Percentiles rank a stretch among this genome's conserved stretches.
These are phyloP conservation scores for Junonia oenone DNA, from an alignment of 2,888 invertebrate genomes.

Conservation along the genomic window DNA sequence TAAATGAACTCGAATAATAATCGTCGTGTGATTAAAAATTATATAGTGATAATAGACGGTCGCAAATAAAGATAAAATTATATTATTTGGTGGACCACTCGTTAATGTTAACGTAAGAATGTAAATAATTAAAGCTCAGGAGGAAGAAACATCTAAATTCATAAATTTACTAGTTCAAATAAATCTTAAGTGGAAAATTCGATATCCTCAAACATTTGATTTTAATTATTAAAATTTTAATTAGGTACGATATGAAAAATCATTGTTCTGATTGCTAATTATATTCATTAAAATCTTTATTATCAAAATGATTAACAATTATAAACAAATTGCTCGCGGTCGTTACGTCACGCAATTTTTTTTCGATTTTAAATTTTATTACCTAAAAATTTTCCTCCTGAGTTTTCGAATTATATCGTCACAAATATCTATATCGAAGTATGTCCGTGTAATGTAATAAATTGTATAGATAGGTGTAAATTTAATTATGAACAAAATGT, in stretches of 20 bases:
- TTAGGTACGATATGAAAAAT: no score
- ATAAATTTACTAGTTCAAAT: no score
- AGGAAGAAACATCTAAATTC: no score
- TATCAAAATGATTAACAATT: no score
- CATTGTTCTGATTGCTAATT: no score
- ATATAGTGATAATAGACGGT: constrained; percentile 9
- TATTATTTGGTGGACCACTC: constrained; percentile 16
- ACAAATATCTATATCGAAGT: constrained; percentile 13
- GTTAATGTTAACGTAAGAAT: not conserved
- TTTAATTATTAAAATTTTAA: no score
- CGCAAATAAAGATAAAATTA: constrained; percentile 8
- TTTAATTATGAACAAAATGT: constrained; percentile 63
- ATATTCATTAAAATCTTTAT: no score
- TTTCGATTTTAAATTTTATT: not conserved
- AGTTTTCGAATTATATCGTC: constrained; percentile 15
- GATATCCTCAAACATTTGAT: no score
- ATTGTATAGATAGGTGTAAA: constrained; percentile 52
- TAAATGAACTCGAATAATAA: not conserved
- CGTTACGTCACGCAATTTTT: not conserved
- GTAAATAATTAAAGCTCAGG: constrained; percentile 12
- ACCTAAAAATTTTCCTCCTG: no score
- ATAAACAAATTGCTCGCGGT: no score
- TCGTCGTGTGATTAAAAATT: not conserved
- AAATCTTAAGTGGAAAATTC: no score
- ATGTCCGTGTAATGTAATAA: constrained; percentile 25